phyloP scores from a whole-genome alignment of 1,140 invertebrate genomes.

The Aphaenogaster ashmeadi region DNA sequence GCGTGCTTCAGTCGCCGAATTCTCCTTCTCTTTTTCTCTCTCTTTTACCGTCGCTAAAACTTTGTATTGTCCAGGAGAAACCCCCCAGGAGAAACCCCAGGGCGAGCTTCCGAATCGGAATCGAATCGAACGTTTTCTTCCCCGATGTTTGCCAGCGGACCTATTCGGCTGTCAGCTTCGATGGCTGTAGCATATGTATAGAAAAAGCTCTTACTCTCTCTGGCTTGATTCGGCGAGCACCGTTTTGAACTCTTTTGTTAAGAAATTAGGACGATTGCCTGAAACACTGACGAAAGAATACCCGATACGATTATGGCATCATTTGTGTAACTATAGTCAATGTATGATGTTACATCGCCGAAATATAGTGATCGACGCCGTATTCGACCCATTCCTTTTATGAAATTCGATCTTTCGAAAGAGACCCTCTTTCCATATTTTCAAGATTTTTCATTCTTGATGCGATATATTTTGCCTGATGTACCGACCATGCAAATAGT shows the following conservation, averaged over 20 bases:
- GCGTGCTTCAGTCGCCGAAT: conserved; percentile 66
- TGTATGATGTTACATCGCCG: not conserved
- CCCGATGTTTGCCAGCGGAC: conserved; percentile 51
- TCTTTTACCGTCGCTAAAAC: conserved; percentile 50
- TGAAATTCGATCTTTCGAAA: conserved; percentile 9
- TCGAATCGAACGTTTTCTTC: conserved; percentile 66
- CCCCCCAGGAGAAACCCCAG: conserved; percentile 33
- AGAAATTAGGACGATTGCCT: conserved; percentile 36
- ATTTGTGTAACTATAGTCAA: not conserved
- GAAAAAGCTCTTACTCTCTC: conserved; percentile 36
- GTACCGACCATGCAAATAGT: conserved; percentile 40
- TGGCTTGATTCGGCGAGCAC: conserved; percentile 24
- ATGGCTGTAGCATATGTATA: conserved; percentile 7
- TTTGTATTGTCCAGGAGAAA: conserved; percentile 71
- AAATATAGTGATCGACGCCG: not conserved
- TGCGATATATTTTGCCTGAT: conserved; percentile 48
- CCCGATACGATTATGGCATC: not conserved
- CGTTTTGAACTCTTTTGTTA: conserved; percentile 8
- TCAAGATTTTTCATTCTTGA: conserved; percentile 50
- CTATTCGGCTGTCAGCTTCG: conserved; percentile 56
- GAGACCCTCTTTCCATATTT: not conserved
- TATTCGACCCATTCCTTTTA: conserved; percentile 3
- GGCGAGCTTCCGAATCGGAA: conserved; percentile 65
- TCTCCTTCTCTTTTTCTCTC: conserved; percentile 46
- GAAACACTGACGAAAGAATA: not conserved